Evolutionary conservation across 2,888 invertebrate species (phyloP).

Genomic region (Pollenia labialis): DNA sequence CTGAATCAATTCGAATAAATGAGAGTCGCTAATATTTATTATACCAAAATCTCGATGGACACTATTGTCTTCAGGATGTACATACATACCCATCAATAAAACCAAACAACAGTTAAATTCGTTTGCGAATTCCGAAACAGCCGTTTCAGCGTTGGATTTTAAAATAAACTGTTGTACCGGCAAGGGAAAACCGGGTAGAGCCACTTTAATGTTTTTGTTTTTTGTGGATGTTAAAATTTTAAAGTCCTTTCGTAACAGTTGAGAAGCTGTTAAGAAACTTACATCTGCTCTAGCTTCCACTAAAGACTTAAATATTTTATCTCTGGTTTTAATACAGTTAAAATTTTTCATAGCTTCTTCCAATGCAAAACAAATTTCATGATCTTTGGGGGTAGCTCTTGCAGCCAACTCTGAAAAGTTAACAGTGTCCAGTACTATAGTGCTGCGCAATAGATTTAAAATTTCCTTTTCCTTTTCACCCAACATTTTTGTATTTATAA

Average conservation of each 20-base stretch:
- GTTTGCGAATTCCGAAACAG: conserved; percentile 85
- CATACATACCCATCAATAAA: conserved; percentile 87
- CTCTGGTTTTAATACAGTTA: conserved; percentile 82
- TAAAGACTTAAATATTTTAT: conserved; percentile 85
- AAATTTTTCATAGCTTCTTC: conserved; percentile 85
- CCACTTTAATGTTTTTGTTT: conserved; percentile 85
- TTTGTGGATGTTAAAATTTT: conserved; percentile 87
- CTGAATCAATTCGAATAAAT: conserved; percentile 78
- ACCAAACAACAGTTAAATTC: conserved; percentile 84
- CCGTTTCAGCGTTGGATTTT: conserved; percentile 83
- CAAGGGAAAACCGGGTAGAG: conserved; percentile 85
- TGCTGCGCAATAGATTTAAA: conserved; percentile 80
- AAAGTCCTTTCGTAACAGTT: conserved; percentile 90
- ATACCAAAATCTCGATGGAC: conserved; percentile 87
- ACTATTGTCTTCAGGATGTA: conserved; percentile 81
- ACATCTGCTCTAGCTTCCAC: conserved; percentile 88
- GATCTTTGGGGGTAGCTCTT: conserved; percentile 88
- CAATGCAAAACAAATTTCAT: conserved; percentile 86
- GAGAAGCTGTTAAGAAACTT: conserved; percentile 86
- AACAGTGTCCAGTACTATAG: conserved; percentile 92
- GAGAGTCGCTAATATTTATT: conserved; percentile 80
- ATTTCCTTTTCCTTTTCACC: conserved; percentile 39
- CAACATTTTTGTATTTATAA: conserved; percentile 83
- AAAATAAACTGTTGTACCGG: conserved; percentile 79
- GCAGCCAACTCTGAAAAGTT: conserved; percentile 89